These are phyloP conservation scores for Prionailurus viverrinus DNA, from an alignment of 2,113 vertebrate species.

Conservation along the genomic window DNA sequence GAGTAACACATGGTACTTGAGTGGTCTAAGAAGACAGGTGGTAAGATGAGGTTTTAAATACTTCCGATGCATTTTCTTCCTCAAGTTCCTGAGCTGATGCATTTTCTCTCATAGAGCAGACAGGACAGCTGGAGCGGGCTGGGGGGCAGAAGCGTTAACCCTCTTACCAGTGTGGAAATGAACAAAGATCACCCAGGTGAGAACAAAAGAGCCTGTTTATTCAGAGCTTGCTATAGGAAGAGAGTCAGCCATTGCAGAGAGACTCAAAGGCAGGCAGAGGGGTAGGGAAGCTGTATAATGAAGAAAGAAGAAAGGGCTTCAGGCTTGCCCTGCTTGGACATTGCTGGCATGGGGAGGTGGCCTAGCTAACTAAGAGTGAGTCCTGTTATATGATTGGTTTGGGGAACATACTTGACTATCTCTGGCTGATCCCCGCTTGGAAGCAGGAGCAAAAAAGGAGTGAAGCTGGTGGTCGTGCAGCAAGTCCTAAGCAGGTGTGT, in stretches of 20 bases:
- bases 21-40: neutral
- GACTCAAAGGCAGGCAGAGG: neutral
- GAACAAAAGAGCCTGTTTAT: neutral
- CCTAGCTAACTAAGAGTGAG: neutral
- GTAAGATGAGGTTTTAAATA: neutral
- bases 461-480: neutral
- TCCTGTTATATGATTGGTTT: neutral
- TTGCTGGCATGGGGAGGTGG: neutral
- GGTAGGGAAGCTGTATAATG: neutral
- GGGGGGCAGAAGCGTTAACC: rapidly evolving
- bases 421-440: neutral
- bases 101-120: neutral
- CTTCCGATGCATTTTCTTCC: too few species aligned
- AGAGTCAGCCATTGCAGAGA: neutral
- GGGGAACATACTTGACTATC: neutral
- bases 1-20: neutral
- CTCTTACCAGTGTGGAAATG: neutral
- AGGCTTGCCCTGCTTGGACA: neutral
- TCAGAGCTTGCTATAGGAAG: neutral
- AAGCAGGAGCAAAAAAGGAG: neutral
- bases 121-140: neutral
- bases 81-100: too few species aligned
- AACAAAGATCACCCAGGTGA: neutral
- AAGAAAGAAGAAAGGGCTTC: neutral
- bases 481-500: neutral